phyloP scores from a whole-genome alignment of 2,888 invertebrate genomes.

The Pandemis corylana region DNA sequence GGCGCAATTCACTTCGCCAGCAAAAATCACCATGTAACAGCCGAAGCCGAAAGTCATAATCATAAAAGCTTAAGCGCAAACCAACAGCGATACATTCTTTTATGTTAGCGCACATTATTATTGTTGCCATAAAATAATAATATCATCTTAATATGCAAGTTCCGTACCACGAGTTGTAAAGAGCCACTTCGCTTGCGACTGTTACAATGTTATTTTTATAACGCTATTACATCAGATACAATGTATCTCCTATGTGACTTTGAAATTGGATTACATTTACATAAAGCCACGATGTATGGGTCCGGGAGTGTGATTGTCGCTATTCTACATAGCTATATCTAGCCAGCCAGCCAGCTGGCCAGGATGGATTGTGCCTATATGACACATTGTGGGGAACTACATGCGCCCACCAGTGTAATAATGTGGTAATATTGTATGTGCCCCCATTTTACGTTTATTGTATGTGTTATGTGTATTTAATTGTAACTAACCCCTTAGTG shows the following conservation, averaged over 20 bases:
- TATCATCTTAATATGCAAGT: slow-evolving; percentile 27
- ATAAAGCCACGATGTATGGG: slow-evolving; percentile 6
- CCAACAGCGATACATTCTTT: neutral
- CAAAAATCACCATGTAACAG: neutral
- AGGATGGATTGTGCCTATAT: no score
- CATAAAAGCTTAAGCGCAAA: slow-evolving; percentile 5
- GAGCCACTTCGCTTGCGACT: slow-evolving; percentile 25
- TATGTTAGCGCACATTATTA: slow-evolving; percentile 18
- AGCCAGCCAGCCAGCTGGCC: no score
- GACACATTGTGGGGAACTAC: no score
- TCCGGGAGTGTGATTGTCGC: neutral
- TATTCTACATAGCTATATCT: neutral
- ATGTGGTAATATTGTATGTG: no score
- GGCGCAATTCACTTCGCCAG: neutral
- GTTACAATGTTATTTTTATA: slow-evolving; percentile 39
- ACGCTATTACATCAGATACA: slow-evolving; percentile 21
- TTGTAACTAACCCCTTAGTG: no score
- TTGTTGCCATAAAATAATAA: slow-evolving; percentile 24
- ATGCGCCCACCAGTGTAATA: no score
- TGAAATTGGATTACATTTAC: slow-evolving; percentile 32
- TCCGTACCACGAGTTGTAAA: slow-evolving; percentile 30
- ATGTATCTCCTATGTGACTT: slow-evolving; percentile 31
- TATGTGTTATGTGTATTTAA: no score
- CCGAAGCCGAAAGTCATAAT: neutral
- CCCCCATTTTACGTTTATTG: no score